Base-by-base conservation (phyloP, 37 sponge, comb jelly and placozoan genomes). In the Haliclona indistincta region DNA sequence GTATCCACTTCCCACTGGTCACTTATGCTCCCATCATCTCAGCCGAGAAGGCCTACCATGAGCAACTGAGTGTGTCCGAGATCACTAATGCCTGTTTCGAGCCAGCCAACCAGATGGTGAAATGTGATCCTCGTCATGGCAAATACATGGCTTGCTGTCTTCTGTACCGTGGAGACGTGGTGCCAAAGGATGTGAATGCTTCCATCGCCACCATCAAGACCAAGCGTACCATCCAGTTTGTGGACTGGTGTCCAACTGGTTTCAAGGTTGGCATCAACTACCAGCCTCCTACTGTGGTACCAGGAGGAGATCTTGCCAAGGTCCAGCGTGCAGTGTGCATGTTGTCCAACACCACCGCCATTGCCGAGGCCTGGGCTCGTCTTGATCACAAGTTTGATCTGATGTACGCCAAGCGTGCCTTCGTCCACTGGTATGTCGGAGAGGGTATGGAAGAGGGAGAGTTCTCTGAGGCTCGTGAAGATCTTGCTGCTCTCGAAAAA, bases 191-290 rank as follows among this genome's bases (percentile, higher is more conserved):
- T 64, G 95, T 94, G 29, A 94, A 94, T 75, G 80, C 90, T 38
- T 91, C 95, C 67, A 94, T 94, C 32, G 87, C 88, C 56, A 86
- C 81, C 53, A 86, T 94, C 84, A 94, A 94, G 88, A 86, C 91
- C 47, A 86, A 83, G 75, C 81, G 91, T 25, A 94, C 87, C 70
- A 88, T 93, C 80, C 94, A 88, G 76, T 93, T 93, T 85, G 92
- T 91, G 4, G 96, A 95, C 84, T 95, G 96, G 96, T 95, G 96
- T 74, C 96, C 96, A 56, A 95, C 96, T 56, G 92, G 96, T 1
- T 95, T 95, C 93, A 95, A 95, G 64, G 96, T 95, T 37, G 96
- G 96, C 69, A 91, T 95, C 89, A 95, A 95, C 93, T 88, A 95
- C 81, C 93, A 95, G 78, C 92, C 96, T 7, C 96, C 96, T 44